phyloP scores from a whole-genome alignment of 1,140 invertebrate species.

The Drosophila lacertosa region DNA sequence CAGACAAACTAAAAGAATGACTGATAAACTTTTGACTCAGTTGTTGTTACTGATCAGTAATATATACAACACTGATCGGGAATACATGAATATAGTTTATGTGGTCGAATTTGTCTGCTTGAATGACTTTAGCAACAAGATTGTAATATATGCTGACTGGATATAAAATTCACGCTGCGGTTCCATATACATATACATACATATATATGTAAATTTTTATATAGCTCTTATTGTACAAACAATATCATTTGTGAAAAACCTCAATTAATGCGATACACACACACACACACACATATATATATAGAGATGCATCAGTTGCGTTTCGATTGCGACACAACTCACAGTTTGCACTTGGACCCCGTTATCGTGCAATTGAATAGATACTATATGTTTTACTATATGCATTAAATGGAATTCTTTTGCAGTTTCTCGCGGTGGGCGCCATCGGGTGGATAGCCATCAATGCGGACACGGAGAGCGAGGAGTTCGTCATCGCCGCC shows the following conservation, averaged over 20 bases:
- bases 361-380: constrained; percentile 21
- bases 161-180: constrained; percentile 8
- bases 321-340: constrained; percentile 6
- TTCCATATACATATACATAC: constrained; percentile 11
- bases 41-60: too few species aligned
- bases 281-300: neutral
- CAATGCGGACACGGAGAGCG: constrained; percentile 61
- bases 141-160: neutral
- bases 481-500: constrained; percentile 61
- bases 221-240: too few species aligned
- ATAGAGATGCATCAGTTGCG: neutral
- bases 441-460: constrained; percentile 69
- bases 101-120: neutral
- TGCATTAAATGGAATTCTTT: too few species aligned
- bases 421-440: constrained; percentile 64
- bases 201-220: neutral
- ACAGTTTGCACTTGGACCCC: neutral
- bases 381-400: constrained; percentile 4
- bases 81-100: neutral
- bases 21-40: too few species aligned
- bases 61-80: too few species aligned
- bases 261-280: constrained; percentile 20
- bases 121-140: neutral
- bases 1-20: too few species aligned
- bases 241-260: constrained; percentile 24